Evolutionary conservation across 2,888 invertebrate species (phyloP).

Genomic region (Perdita meconis): DNA sequence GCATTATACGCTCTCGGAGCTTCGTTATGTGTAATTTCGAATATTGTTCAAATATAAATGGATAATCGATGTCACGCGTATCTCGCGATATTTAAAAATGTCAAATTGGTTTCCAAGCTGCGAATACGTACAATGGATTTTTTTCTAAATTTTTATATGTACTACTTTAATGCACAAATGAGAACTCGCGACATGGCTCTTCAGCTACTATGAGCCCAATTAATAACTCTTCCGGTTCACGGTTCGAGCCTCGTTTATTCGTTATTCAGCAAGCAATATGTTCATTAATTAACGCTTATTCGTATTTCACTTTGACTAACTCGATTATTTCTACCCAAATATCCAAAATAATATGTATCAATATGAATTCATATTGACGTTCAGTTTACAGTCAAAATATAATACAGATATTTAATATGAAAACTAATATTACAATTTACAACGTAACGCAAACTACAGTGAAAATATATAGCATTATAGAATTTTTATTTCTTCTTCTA

Average conservation of each 20-base stretch:
- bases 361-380: background rate
- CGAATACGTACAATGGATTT: background rate
- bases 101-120: background rate
- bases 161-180: too few relatives aligned
- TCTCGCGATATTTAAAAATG: slow-evolving; percentile 3
- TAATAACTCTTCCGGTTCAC: too few relatives aligned
- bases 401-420: too few relatives aligned
- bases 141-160: background rate
- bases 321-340: background rate
- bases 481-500: too few relatives aligned
- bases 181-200: too few relatives aligned
- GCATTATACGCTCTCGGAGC: slow-evolving; percentile 21
- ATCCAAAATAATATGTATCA: too few relatives aligned
- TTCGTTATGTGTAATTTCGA: slow-evolving; percentile 23
- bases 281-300: background rate
- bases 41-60: slow-evolving; percentile 31
- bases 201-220: too few relatives aligned
- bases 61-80: slow-evolving; percentile 26
- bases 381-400: background rate
- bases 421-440: too few relatives aligned
- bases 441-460: too few relatives aligned
- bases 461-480: too few relatives aligned
- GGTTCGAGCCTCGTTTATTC: background rate
- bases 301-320: background rate
- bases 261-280: background rate